phyloP scores from a whole-genome alignment of 1,140 invertebrate species.

The Galendromus occidentalis region DNA sequence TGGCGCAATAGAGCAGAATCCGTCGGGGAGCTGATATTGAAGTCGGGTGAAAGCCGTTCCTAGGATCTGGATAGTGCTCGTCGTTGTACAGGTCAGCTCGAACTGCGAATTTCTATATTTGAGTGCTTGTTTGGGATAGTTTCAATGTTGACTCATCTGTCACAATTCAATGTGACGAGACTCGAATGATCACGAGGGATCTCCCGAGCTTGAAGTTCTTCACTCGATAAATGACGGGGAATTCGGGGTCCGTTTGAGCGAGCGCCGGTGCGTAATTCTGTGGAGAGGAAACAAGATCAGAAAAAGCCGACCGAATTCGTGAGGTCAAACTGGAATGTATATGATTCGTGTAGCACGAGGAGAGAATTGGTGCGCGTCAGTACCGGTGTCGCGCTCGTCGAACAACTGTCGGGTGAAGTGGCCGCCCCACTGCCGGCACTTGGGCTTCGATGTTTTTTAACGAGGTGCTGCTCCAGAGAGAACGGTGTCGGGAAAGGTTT shows the following conservation, averaged over 20 bases:
- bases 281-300: not conserved
- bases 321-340: too few species aligned
- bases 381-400: not conserved
- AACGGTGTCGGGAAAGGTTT: constrained; percentile 2
- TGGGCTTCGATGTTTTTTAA: not conserved
- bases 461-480: not conserved
- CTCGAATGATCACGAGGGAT: constrained; percentile 2
- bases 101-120: too few species aligned
- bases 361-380: not conserved
- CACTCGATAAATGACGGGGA: constrained; percentile 6
- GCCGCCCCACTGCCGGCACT: not conserved
- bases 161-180: not conserved
- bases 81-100: too few species aligned
- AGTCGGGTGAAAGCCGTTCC: too few species aligned
- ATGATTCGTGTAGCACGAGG: too few species aligned
- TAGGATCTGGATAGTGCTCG: too few species aligned
- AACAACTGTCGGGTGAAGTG: not conserved
- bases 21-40: too few species aligned
- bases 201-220: constrained; percentile 3
- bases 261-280: not conserved
- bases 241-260: not conserved
- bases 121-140: too few species aligned
- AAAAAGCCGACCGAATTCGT: not conserved
- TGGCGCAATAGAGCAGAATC: too few species aligned
- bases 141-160: not conserved